Base-by-base conservation (phyloP, 2,888 invertebrate species). In the Nomada flava region DNA sequence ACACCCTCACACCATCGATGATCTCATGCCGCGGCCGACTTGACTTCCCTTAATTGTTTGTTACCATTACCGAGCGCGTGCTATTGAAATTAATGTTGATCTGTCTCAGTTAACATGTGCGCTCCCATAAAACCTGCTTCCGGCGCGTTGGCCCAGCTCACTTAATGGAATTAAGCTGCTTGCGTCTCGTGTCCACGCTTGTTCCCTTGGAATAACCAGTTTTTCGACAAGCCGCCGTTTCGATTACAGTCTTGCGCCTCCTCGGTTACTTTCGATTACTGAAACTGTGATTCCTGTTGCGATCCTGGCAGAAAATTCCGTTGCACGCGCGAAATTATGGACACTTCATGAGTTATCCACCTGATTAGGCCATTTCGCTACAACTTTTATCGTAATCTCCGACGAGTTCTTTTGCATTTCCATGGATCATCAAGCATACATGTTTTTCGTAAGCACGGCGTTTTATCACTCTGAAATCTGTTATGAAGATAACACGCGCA, bases 71-170 rank as follows among this genome's bases (percentile, higher is more conserved):
- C 89, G 89, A 89, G 93, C 91, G 91, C 93, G 92, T 92, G 92
- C 93, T 93, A 93, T 93, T 93, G 93, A 93, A 93, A 93, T 93
- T 93, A 93, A 93, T 93, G 92, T 92, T 93, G 93, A 93, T 93
- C 91, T 91, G 91, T 87, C 91, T 86, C 87, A 90, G 90, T 91
- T 91, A 91, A 89, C 90, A 84, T 90, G 89, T 88, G 87, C 83
- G 90, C 90, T 90, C 90, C 91, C 91, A 91, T 92, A 92, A 92
- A 92, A 92, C 90, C 89, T 90, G 91, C 92, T 93, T 93, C 92
- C 93, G 93, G 93, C 91, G 90, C 88, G 86, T 89, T 89, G 91
- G 88, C 85, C 86, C 76, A 76, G 85, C 79, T 79, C 86, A 87
- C 89, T 91, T 91, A 91, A 92, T 93, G 89, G 89, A 93, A 92